phyloP scores from a whole-genome alignment of 2,797 vertebrate species.

The Otus scops region DNA sequence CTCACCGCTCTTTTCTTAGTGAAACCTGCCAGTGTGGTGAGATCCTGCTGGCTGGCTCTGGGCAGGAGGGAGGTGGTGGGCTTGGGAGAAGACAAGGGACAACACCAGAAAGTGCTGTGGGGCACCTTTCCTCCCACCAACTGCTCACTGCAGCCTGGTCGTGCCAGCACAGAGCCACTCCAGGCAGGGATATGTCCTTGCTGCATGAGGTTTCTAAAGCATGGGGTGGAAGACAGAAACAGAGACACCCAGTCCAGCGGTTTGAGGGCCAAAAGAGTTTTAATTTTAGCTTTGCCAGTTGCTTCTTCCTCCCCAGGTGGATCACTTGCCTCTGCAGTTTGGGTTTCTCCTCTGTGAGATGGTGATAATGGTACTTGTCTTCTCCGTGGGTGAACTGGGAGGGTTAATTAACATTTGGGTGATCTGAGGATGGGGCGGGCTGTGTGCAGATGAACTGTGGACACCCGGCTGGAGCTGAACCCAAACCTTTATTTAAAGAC shows the following conservation, averaged over 20 bases:
- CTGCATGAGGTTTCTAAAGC: not conserved
- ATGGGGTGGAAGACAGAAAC: not conserved
- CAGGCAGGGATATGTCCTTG: not conserved
- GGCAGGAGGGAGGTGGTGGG: not conserved
- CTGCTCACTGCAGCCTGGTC: not conserved
- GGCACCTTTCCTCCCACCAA: not conserved
- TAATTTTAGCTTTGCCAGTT: not conserved
- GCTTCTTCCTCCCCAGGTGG: not conserved
- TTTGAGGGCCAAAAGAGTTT: not conserved
- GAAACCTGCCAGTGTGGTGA: not conserved
- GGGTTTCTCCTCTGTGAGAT: not conserved
- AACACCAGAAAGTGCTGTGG: not conserved
- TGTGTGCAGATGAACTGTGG: fast-evolving
- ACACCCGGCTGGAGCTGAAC: not conserved
- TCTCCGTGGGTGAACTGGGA: not conserved
- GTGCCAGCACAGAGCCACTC: not conserved
- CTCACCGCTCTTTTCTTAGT: not conserved
- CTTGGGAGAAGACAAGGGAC: not conserved
- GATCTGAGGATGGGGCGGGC: not conserved
- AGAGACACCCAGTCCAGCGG: not conserved
- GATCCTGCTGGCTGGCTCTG: not conserved
- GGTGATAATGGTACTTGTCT: not conserved
- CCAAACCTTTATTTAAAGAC: not conserved
- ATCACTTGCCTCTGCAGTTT: fast-evolving
- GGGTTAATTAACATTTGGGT: not conserved